Base-by-base conservation (phyloP, 2,888 invertebrate species). In the Ferrisia virgata region DNA sequence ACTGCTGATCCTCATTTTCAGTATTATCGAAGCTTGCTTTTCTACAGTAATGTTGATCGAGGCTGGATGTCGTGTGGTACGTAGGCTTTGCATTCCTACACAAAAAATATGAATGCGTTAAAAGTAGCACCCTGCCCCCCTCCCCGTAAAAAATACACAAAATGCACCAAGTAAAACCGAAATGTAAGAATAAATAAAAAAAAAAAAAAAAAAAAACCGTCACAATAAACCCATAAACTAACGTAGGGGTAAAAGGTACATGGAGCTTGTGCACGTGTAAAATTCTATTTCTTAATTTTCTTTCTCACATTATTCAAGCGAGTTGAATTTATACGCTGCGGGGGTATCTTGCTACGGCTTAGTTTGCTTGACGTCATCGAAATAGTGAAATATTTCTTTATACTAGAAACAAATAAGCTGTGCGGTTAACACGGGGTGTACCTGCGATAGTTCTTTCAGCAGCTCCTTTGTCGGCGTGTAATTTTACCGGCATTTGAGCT, bases 351-450 rank as follows among this genome's bases (percentile, higher is more conserved):
- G 15, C 11, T 47, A 3, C 33, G 72, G 72, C 33, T 72, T 72
- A 72, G 33, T 22, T 47, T 18, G 47, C 47, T 72, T 36, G 33
- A 72, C 72, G 72, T 72, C 72, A 72, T 36, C 72, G 72, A 72
- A 72, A 72, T 18, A 31, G 72, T 72, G 72, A 72, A 72, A 33
- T 72, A 72, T 72, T 72, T 72, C 72, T 36, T 72, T 72, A n/a
- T 53, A 33, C 72, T 33, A 72, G 72, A 72, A 72, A 72, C 72
- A 72, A 72, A 72, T 72, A 72, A 72, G n/a, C 72, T 72, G 58
- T 28, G 58, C 13, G 58, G 58, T 64, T 64, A 53, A 64, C 72
- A 72, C 33, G 72, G 18, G n/a, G n/a, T n/a, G n/a, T n/a, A n/a
- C n/a, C n/a, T n/a, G n/a, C n/a, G n/a, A n/a, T 72, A 11, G 36